phyloP scores from a whole-genome alignment of 2,888 invertebrate species.

The Halictus quadricinctus region DNA sequence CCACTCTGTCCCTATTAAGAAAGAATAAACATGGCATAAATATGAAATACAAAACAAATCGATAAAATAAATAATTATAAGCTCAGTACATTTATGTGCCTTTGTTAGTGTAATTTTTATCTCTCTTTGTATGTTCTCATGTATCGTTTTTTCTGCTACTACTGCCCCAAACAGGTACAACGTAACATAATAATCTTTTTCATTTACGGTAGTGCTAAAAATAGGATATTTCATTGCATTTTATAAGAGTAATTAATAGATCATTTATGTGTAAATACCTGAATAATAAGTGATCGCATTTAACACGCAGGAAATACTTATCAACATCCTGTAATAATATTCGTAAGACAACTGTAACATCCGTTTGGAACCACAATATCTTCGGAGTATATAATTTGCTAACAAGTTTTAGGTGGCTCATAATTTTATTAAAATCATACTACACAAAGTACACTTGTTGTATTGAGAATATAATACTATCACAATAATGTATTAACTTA shows the following conservation, averaged over 20 bases:
- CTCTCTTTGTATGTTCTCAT: conserved; percentile 75
- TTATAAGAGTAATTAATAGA: background rate
- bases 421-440: conserved; percentile 15
- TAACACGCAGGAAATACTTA: conserved; percentile 73
- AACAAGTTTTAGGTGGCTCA: conserved; percentile 50
- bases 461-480: background rate
- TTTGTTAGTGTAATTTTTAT: conserved; percentile 75
- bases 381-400: conserved; percentile 66
- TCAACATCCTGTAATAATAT: conserved; percentile 75
- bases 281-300: conserved; percentile 72
- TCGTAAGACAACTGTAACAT: conserved; percentile 70
- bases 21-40: background rate
- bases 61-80: conserved; percentile 9
- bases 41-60: conserved; percentile 9
- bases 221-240: background rate
- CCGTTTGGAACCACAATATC: conserved; percentile 78
- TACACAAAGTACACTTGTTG: conserved; percentile 8
- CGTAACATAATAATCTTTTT: conserved; percentile 70
- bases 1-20: conserved; percentile 73
- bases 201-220: conserved; percentile 72
- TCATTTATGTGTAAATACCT: conserved; percentile 67
- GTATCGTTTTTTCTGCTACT: conserved; percentile 72
- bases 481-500: background rate
- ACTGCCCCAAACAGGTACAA: conserved; percentile 77
- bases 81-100: conserved; percentile 74